Conservation (phyloP, 2,113 vertebrate species). For the Falcunculus frontatus region DNA sequence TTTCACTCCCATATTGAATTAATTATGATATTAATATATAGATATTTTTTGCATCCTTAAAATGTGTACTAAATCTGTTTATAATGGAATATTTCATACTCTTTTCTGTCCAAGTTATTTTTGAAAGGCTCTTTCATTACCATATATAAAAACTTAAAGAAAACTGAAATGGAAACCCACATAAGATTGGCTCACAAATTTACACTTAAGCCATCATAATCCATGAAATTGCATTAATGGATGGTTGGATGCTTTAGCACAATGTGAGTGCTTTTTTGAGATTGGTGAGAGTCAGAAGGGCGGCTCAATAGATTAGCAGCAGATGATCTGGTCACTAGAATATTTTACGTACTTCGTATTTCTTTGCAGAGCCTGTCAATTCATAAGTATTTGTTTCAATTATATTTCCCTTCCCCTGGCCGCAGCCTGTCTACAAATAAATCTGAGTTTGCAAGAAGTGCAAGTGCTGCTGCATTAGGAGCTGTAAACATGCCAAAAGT, state of each 20-base stretch:
- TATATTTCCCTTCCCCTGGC: background rate
- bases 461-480: background rate
- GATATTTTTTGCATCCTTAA: background rate
- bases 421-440: background rate
- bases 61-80: background rate
- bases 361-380: background rate
- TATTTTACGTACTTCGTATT: background rate
- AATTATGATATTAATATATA: background rate
- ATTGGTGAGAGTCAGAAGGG: background rate
- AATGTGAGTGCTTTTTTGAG: background rate
- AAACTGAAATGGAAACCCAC: background rate
- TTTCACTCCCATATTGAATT: background rate
- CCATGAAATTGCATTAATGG: background rate
- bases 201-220: background rate
- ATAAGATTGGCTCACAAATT: background rate
- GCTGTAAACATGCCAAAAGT: background rate
- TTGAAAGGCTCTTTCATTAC: background rate
- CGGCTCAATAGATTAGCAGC: background rate
- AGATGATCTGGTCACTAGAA: background rate
- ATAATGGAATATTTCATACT: background rate
- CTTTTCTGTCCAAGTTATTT: background rate
- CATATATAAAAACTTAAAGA: background rate
- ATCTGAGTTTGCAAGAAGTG: background rate
- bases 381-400: background rate
- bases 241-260: background rate